Evolutionary conservation across 1,140 invertebrate species (phyloP).

Genomic region (Ctenoplectra terminalis): DNA sequence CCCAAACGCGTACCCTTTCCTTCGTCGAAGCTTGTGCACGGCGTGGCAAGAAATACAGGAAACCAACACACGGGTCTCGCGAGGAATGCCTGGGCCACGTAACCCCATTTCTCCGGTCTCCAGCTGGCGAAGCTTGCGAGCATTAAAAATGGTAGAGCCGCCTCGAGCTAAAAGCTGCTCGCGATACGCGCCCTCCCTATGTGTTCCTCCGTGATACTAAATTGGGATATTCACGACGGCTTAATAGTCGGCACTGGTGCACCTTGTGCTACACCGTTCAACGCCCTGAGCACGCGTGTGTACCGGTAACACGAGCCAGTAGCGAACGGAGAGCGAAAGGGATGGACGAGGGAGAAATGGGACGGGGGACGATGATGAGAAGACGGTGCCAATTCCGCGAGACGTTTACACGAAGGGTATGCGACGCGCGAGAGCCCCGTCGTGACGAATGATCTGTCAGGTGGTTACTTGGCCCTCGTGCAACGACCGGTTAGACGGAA

Average conservation of each 20-base stretch:
- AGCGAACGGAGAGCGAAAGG: too few relatives aligned
- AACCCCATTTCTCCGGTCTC: slow-evolving; percentile 34
- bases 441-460: slow-evolving; percentile 68
- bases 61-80: not conserved
- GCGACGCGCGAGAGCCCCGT: slow-evolving; percentile 21
- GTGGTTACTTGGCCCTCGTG: slow-evolving; percentile 42
- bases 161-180: slow-evolving; percentile 6
- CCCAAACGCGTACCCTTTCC: not conserved
- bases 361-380: slow-evolving; percentile 44
- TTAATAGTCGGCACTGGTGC: slow-evolving; percentile 51
- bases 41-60: not conserved
- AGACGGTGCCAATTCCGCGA: slow-evolving; percentile 58
- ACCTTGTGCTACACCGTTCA: not conserved
- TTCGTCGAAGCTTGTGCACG: not conserved
- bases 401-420: slow-evolving; percentile 62
- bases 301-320: not conserved
- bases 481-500: slow-evolving; percentile 8
- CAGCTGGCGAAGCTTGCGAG: slow-evolving; percentile 14
- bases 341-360: not conserved
- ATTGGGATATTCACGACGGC: slow-evolving; percentile 53
- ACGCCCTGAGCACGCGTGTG: not conserved
- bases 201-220: slow-evolving; percentile 34
- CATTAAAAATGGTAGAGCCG: slow-evolving; percentile 54
- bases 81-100: slow-evolving; percentile 5
- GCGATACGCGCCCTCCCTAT: slow-evolving; percentile 4